Conservation (phyloP, 1,140 invertebrate species). For the Drosophila athabasca region DNA sequence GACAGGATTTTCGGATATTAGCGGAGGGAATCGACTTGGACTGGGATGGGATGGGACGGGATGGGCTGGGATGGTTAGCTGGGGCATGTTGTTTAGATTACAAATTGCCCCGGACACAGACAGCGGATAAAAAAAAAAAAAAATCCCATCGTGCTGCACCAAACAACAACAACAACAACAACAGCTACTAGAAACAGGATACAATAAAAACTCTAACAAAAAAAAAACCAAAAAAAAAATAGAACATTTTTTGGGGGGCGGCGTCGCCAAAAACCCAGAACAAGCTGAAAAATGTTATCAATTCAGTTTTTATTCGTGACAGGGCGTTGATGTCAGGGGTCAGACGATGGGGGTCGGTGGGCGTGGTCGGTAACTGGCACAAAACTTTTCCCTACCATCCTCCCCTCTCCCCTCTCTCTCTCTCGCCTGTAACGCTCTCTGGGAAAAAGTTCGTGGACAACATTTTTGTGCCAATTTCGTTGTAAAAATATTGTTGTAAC, state of each 20-base stretch:
- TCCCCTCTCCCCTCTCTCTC: conserved; percentile 23
- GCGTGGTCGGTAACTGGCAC: conserved; percentile 59
- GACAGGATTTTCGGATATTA: conserved; percentile 68
- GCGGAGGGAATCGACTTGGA: conserved; percentile 1
- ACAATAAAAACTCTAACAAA: conserved; percentile 18
- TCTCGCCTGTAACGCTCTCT: conserved; percentile 53
- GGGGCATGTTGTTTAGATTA: conserved; percentile 77
- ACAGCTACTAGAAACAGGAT: conserved; percentile 10
- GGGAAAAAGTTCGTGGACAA: conserved; percentile 71
- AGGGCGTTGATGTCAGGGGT: conserved; percentile 52
- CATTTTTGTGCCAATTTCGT: conserved; percentile 81
- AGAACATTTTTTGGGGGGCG: conserved; percentile 6
- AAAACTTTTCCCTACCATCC: conserved; percentile 33
- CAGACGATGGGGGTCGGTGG: conserved; percentile 24
- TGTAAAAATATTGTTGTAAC: conserved; percentile 79
- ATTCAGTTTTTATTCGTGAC: conserved; percentile 70
- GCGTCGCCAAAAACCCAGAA: conserved; percentile 38
- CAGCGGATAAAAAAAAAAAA: conserved; percentile 26
- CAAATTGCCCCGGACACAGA: conserved; percentile 64
- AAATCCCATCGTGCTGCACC: conserved; percentile 11
- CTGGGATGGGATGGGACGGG: background rate
- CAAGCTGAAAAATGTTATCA: conserved; percentile 77
- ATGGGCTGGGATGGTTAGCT: conserved; percentile 2
- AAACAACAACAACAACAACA: conserved; percentile 37
- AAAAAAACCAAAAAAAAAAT: conserved; percentile 1